Percentiles rank a stretch among this genome's conserved stretches.
These are phyloP conservation scores for Hydractinia echinata DNA, from an alignment of 30 jellyfish, hydroid and myxozoan genomes.

Conservation along the genomic window DNA sequence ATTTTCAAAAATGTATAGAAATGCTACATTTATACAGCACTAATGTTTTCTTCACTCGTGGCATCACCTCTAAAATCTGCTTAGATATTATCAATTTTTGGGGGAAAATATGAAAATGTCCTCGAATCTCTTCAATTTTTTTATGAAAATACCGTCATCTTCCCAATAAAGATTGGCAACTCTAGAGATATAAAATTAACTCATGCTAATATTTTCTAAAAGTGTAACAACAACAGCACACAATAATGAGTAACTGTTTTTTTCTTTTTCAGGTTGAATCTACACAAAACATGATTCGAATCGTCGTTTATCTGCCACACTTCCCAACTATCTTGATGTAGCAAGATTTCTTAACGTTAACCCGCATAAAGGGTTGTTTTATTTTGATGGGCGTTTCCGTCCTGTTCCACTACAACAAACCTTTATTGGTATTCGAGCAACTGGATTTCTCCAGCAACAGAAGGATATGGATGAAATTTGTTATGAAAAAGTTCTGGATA, in stretches of 20 bases:
- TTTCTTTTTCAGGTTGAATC: slow-evolving; percentile 73
- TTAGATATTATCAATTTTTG: too few relatives aligned
- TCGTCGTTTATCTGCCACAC: slow-evolving; percentile 92
- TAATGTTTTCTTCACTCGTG: too few relatives aligned
- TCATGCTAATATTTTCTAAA: background rate
- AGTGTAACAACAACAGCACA: background rate
- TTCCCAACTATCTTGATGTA: slow-evolving; percentile 94
- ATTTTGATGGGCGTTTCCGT: slow-evolving; percentile 95
- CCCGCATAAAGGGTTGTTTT: slow-evolving; percentile 92
- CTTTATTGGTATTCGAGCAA: slow-evolving; percentile 88
- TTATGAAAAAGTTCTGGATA: slow-evolving; percentile 86
- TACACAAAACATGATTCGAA: slow-evolving; percentile 90
- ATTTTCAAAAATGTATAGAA: too few relatives aligned
- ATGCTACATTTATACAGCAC: too few relatives aligned
- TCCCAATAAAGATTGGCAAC: too few relatives aligned
- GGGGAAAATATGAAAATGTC: too few relatives aligned
- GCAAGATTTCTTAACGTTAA: slow-evolving; percentile 95
- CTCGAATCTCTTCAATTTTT: too few relatives aligned
- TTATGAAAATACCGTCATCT: too few relatives aligned
- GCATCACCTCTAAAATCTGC: too few relatives aligned
- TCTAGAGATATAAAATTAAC: too few relatives aligned
- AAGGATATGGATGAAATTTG: slow-evolving; percentile 93
- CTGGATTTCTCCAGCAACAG: slow-evolving; percentile 59
- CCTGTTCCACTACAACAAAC: slow-evolving; percentile 97
- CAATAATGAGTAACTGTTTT: background rate